phyloP scores from a whole-genome alignment of 53 echinoderm and acorn worm genomes.

The Astropecten irregularis region DNA sequence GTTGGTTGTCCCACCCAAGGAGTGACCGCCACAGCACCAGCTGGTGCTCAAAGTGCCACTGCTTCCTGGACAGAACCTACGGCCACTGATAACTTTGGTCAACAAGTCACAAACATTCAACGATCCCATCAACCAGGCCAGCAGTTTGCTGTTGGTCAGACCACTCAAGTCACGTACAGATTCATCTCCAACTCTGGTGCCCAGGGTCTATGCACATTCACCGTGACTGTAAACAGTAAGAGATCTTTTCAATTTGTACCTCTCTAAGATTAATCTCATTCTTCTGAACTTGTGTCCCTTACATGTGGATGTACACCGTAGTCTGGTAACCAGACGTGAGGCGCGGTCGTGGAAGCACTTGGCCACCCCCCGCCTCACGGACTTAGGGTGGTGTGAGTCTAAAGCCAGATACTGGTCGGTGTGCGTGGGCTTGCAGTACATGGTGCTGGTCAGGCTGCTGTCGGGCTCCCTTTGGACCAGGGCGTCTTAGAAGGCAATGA shows the following conservation, averaged over 20 bases:
- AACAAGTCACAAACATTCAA: not conserved
- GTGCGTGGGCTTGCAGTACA: too few species aligned
- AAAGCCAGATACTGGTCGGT: too few species aligned
- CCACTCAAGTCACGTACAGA: constrained; percentile 28
- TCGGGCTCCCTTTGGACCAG: too few species aligned
- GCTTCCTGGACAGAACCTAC: constrained; percentile 35
- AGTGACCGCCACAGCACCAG: constrained; percentile 19
- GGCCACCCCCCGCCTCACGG: too few species aligned
- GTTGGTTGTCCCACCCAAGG: constrained; percentile 59
- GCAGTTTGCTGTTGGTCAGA: not conserved
- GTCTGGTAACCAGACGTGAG: too few species aligned
- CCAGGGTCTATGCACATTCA: constrained; percentile 11
- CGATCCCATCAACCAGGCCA: not conserved
- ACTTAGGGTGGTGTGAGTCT: too few species aligned
- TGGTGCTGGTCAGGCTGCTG: too few species aligned
- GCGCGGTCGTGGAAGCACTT: too few species aligned
- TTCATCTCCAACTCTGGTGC: constrained; percentile 16
- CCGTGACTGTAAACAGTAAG: constrained; percentile 19
- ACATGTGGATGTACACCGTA: too few species aligned
- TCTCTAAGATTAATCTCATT: not conserved
- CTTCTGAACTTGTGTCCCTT: too few species aligned
- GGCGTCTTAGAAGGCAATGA: too few species aligned
- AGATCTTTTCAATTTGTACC: not conserved
- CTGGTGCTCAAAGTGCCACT: not conserved
- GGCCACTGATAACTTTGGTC: constrained; percentile 37